Percentiles rank a stretch among this genome's conserved stretches.
Evolutionary conservation across 1,140 invertebrate species (phyloP).

Genomic region (Bombus breviceps): DNA sequence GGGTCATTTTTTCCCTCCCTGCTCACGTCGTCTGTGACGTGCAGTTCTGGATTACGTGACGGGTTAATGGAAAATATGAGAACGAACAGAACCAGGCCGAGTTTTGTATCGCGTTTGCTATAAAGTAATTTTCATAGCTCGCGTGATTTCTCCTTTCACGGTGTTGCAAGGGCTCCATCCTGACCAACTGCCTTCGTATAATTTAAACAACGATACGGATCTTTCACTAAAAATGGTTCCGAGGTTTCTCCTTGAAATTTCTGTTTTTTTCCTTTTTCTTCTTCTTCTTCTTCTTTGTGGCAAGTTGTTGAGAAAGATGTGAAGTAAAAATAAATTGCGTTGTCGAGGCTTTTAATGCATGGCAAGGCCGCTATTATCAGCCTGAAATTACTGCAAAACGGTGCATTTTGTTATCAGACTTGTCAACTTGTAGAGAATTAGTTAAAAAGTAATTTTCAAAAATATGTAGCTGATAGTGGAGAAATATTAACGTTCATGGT

Average conservation of each 20-base stretch:
- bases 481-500: too few relatives aligned
- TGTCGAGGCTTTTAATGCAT: neutral
- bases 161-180: neutral
- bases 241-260: neutral
- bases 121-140: constrained; percentile 1
- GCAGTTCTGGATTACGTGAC: constrained; percentile 2
- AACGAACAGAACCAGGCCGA: constrained; percentile 13
- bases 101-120: neutral
- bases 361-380: neutral
- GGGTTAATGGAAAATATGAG: constrained; percentile 18
- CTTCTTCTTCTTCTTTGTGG: neutral
- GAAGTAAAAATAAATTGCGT: neutral
- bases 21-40: neutral
- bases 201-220: constrained; percentile 2
- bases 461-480: too few relatives aligned
- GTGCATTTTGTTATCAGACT: neutral
- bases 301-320: neutral
- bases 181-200: neutral
- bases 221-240: neutral
- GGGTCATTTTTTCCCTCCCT: neutral
- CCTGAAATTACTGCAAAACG: neutral
- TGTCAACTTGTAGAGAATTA: neutral
- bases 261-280: neutral
- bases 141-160: neutral
- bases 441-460: too few relatives aligned